phyloP scores from a whole-genome alignment of 2,113 vertebrate genomes.

The Rutilus rutilus region DNA sequence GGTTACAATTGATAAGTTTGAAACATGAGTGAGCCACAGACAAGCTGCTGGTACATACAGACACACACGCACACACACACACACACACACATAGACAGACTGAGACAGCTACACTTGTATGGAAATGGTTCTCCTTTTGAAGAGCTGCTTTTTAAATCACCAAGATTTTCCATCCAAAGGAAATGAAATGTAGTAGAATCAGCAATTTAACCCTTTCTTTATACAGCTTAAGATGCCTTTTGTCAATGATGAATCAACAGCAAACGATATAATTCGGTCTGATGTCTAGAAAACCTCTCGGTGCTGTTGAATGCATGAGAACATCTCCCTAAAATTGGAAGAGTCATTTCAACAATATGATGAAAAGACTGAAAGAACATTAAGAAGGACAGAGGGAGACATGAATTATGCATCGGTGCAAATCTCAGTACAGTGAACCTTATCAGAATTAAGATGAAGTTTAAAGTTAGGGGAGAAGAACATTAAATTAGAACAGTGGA shows the following conservation, averaged over 20 bases:
- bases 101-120: conserved; percentile 19
- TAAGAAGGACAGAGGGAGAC: conserved; percentile 11
- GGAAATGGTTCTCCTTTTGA: conserved; percentile 1
- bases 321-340: conserved; percentile 37
- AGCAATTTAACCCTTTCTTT: conserved; percentile 5
- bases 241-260: not conserved
- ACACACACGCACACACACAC: conserved; percentile 8
- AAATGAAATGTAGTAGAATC: not conserved
- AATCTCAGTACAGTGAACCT: conserved; percentile 46
- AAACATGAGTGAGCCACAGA: conserved; percentile 68
- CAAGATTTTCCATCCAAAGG: not conserved
- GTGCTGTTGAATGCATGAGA: not conserved
- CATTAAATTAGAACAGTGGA: not conserved
- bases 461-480: not conserved
- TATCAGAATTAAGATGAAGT: conserved; percentile 40
- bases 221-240: not conserved
- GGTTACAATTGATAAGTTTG: conserved; percentile 75
- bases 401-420: conserved; percentile 53
- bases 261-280: not conserved
- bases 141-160: not conserved
- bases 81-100: not conserved
- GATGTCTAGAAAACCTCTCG: not conserved
- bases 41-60: conserved; percentile 42
- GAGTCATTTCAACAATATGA: conserved; percentile 12
- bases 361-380: conserved; percentile 17